A percentile compares a stretch with the other conserved stretches of the same genome.
phyloP scores from a whole-genome alignment of 2,113 vertebrate species.

The Nerophis lumbriciformis region DNA sequence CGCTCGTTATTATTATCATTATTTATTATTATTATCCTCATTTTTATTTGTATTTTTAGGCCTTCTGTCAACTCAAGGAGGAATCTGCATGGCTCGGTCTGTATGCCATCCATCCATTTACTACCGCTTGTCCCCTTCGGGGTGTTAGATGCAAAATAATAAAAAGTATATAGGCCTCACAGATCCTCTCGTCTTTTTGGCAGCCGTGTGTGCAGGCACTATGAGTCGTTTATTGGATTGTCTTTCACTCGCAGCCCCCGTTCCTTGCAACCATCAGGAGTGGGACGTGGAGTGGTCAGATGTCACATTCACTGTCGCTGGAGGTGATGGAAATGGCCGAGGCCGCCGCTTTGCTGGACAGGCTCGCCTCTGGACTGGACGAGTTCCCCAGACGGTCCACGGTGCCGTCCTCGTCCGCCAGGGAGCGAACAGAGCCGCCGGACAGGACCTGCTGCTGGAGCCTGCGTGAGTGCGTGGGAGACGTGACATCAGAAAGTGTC shows the following conservation, averaged over 20 bases:
- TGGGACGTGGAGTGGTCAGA: slow-evolving; percentile 71
- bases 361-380: slow-evolving; percentile 89
- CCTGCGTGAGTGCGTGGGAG: slow-evolving; percentile 58
- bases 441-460: slow-evolving; percentile 95
- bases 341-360: slow-evolving; percentile 93
- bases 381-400: slow-evolving; percentile 82
- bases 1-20: slow-evolving; percentile 44
- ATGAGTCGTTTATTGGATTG: slow-evolving; percentile 72
- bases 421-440: slow-evolving; percentile 83
- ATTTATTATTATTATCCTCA: too few species aligned
- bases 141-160: slow-evolving; percentile 50
- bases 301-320: slow-evolving; percentile 99
- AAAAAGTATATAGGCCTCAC: slow-evolving; percentile 50
- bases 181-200: slow-evolving; percentile 64
- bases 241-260: slow-evolving; percentile 64
- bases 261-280: slow-evolving; percentile 34
- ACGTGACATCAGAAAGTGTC: not conserved
- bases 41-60: slow-evolving; percentile 4
- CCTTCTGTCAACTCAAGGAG: slow-evolving; percentile 38
- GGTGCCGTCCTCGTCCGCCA: slow-evolving; percentile 83
- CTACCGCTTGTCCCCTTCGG: slow-evolving; percentile 17
- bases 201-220: slow-evolving; percentile 68
- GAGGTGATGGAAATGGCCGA: slow-evolving; percentile 99
- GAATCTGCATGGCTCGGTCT: slow-evolving; percentile 29
- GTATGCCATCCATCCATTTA: too few species aligned